Evolutionary conservation across 2,113 vertebrate genomes (phyloP).

Genomic region (Cygnus buccinator): DNA sequence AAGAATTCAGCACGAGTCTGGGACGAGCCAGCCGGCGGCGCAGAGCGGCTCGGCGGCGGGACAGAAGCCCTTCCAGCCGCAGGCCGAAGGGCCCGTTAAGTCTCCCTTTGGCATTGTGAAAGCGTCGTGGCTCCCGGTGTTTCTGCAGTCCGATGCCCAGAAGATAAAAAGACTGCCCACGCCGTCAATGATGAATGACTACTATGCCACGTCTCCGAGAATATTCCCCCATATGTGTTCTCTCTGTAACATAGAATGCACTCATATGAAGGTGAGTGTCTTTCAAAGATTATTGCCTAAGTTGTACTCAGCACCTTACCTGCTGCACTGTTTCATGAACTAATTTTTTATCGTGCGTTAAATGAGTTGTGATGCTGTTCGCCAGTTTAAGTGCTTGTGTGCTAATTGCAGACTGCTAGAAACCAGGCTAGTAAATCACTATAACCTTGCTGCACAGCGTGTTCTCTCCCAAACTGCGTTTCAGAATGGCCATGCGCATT

Average conservation of each 20-base stretch:
- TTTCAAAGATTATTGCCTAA: slow-evolving; percentile 74
- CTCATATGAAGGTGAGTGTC: slow-evolving; percentile 93
- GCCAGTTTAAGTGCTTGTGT: neutral
- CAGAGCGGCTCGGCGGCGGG: neutral
- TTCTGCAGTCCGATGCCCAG: slow-evolving; percentile 69
- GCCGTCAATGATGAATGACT: slow-evolving; percentile 93
- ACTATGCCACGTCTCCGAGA: slow-evolving; percentile 88
- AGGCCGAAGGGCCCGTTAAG: slow-evolving; percentile 60
- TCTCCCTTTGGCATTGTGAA: slow-evolving; percentile 83
- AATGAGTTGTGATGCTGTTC: neutral
- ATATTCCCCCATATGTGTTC: slow-evolving; percentile 96
- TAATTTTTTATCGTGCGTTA: neutral
- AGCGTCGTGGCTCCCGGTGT: slow-evolving; percentile 79
- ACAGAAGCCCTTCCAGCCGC: slow-evolving; percentile 58
- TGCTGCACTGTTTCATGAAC: neutral
- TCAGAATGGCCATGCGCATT: accelerated
- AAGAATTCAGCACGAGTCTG: slow-evolving; percentile 38
- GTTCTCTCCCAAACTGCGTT: neutral
- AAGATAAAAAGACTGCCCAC: slow-evolving; percentile 83
- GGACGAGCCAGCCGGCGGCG: neutral
- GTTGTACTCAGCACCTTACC: slow-evolving; percentile 19
- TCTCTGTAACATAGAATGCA: slow-evolving; percentile 95
- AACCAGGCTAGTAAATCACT: neutral
- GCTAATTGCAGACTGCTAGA: neutral
- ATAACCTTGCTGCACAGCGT: neutral